Conservation (phyloP, 2,797 vertebrate genomes). For the Trematomus bernacchii region DNA sequence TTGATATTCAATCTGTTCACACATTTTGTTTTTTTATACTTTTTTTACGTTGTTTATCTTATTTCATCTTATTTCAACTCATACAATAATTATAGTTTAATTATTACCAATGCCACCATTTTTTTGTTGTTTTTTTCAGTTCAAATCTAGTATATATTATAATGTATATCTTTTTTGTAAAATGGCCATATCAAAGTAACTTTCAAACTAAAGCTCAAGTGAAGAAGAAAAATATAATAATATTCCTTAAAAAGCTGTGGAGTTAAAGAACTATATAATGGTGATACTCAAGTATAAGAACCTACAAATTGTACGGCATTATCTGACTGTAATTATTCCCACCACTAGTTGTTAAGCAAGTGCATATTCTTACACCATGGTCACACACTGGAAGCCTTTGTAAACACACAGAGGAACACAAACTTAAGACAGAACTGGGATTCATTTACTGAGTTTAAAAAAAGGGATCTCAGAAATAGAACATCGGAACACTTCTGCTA, state of each 20-base stretch:
- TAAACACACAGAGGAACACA: slow-evolving; percentile 15
- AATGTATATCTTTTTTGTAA: neutral
- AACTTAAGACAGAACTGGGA: slow-evolving; percentile 11
- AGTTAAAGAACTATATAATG: neutral
- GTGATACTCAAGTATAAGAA: slow-evolving; percentile 3
- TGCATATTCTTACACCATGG: neutral
- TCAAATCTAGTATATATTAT: neutral
- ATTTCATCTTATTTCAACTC: too few species aligned
- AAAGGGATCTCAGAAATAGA: neutral
- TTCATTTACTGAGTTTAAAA: neutral
- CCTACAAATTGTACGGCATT: neutral
- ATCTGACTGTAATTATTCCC: neutral
- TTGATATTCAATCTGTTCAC: too few species aligned
- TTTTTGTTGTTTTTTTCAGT: too few species aligned
- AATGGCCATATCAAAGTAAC: neutral
- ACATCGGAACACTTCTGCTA: neutral
- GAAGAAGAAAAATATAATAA: neutral
- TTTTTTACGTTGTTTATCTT: too few species aligned
- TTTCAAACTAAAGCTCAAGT: neutral
- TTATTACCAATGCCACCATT: too few species aligned
- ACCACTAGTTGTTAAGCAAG: neutral
- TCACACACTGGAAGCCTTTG: neutral
- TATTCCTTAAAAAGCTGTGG: neutral
- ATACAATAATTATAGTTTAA: too few species aligned
- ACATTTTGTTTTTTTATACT: too few species aligned